A percentile compares a stretch with the other conserved stretches of the same genome.
Conservation (phyloP, 2,797 vertebrate genomes). For the Macropus fuliginosus region DNA sequence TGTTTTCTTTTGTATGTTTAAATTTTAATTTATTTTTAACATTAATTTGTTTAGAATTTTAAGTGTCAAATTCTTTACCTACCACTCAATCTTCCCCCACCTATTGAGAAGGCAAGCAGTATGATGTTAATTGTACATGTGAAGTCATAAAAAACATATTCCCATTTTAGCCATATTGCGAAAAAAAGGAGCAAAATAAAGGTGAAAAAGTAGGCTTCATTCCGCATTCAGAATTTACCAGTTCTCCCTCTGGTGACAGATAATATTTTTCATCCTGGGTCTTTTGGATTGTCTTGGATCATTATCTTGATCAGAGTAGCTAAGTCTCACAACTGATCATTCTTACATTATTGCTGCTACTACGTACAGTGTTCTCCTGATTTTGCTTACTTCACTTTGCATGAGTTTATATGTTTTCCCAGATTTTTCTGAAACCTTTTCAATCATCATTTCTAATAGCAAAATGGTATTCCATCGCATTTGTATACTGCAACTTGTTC, state of each 20-base stretch:
- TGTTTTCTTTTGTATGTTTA: background rate
- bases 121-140: background rate
- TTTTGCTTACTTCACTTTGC: background rate
- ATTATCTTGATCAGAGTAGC: background rate
- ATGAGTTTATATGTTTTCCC: background rate
- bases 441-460: background rate
- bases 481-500: background rate
- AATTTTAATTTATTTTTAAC: background rate
- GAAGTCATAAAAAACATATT: background rate
- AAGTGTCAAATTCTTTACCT: background rate
- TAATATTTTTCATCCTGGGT: background rate
- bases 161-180: background rate
- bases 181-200: background rate
- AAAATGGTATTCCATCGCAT: background rate
- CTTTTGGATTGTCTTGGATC: background rate
- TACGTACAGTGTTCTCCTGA: background rate
- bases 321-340: background rate
- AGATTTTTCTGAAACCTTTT: background rate
- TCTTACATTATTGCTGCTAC: background rate
- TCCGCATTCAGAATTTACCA: background rate
- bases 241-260: background rate
- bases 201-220: background rate
- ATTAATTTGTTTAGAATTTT: background rate
- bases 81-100: background rate
- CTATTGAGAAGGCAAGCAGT: background rate